phyloP scores from a whole-genome alignment of 2,888 invertebrate genomes.

The Zootermopsis nevadensis region DNA sequence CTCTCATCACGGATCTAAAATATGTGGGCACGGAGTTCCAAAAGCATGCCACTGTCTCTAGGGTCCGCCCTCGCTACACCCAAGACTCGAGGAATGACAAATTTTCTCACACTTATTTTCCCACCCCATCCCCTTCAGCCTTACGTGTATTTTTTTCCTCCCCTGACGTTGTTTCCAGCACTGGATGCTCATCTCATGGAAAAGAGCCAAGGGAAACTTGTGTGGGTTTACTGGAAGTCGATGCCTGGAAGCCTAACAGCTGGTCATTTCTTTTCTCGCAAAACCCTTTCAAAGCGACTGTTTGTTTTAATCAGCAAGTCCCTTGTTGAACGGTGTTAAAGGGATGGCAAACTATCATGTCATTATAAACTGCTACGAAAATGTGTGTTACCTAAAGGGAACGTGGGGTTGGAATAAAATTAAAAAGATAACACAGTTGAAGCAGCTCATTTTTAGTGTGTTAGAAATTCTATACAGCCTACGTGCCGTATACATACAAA shows the following conservation, averaged over 20 bases:
- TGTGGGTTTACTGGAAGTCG: not conserved
- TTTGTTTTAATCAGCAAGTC: slow-evolving; percentile 9
- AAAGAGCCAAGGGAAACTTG: not conserved
- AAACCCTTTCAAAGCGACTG: not conserved
- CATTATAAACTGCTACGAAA: not conserved
- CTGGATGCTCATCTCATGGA: slow-evolving; percentile 7
- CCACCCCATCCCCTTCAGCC: not conserved
- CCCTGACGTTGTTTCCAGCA: not conserved
- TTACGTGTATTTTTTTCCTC: not conserved
- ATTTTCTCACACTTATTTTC: slow-evolving; percentile 15
- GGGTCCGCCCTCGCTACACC: not conserved
- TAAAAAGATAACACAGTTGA: slow-evolving; percentile 22
- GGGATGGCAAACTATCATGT: not conserved
- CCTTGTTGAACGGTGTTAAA: not conserved
- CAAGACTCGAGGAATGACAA: slow-evolving; percentile 36
- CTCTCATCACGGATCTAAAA: slow-evolving; percentile 17
- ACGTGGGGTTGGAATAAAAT: not conserved
- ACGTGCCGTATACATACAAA: not conserved
- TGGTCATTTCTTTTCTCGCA: not conserved
- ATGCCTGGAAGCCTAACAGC: not conserved
- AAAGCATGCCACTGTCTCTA: slow-evolving; percentile 24
- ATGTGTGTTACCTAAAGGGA: not conserved
- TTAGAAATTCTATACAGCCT: not conserved
- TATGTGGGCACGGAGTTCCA: slow-evolving; percentile 34
- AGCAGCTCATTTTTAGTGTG: not conserved